phyloP scores from a whole-genome alignment of 2,888 invertebrate species.

The Agonopterix subpropinquella region DNA sequence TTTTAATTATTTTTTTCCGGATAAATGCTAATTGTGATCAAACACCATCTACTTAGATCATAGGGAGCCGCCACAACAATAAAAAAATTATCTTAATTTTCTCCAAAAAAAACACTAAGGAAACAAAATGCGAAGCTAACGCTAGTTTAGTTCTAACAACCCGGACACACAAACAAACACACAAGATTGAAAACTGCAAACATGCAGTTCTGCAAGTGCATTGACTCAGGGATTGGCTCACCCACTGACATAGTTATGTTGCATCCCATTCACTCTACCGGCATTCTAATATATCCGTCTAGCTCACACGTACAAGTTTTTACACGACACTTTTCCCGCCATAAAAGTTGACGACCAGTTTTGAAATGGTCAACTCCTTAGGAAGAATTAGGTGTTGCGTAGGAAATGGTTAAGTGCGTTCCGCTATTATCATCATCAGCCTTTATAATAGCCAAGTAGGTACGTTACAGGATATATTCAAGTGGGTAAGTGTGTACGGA shows the following conservation, averaged over 20 bases:
- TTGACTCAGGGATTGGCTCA: slow-evolving; percentile 49
- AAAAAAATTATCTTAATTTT: no score
- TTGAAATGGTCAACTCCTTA: slow-evolving; percentile 28
- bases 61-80: no score
- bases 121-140: no score
- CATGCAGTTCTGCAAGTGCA: slow-evolving; percentile 33
- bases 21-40: no score
- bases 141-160: background rate
- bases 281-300: slow-evolving; percentile 22
- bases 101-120: no score
- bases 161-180: slow-evolving; percentile 5
- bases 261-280: slow-evolving; percentile 31
- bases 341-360: slow-evolving; percentile 48
- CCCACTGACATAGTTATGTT: slow-evolving; percentile 60
- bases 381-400: slow-evolving; percentile 4
- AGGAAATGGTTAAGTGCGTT: slow-evolving; percentile 8
- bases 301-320: slow-evolving; percentile 38
- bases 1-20: no score
- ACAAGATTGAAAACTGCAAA: slow-evolving; percentile 15
- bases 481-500: no score
- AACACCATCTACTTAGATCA: no score
- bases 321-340: slow-evolving; percentile 54
- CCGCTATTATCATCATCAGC: no score
- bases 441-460: no score
- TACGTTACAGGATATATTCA: no score